Percentiles rank a stretch among this genome's conserved stretches.
Conservation (phyloP, 2,888 invertebrate genomes). For the Drosophila diplacantha region DNA sequence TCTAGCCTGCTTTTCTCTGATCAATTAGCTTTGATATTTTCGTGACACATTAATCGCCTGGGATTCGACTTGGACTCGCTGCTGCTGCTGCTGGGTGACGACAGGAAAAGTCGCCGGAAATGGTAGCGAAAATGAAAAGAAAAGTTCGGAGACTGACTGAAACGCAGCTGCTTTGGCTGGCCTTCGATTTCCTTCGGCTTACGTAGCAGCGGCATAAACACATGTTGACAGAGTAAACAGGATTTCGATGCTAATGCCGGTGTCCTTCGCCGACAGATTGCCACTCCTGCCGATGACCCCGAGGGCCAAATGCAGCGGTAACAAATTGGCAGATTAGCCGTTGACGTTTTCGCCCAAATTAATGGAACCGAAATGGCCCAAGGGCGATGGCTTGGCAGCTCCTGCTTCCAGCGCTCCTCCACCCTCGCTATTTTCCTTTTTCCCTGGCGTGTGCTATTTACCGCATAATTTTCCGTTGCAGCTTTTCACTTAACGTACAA, state of each 20-base stretch:
- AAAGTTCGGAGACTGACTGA: slow-evolving; percentile 24
- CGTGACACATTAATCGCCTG: slow-evolving; percentile 68
- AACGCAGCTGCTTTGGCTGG: slow-evolving; percentile 37
- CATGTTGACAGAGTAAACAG: slow-evolving; percentile 76
- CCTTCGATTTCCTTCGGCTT: slow-evolving; percentile 64
- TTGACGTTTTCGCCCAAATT: slow-evolving; percentile 74
- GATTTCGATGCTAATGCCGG: slow-evolving; percentile 61
- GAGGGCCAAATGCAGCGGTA: slow-evolving; percentile 47
- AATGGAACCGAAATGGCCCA: slow-evolving; percentile 70
- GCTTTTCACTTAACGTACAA: slow-evolving; percentile 59
- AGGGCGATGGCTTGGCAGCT: slow-evolving; percentile 40
- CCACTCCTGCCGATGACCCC: slow-evolving; percentile 11
- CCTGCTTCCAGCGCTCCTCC: slow-evolving; percentile 13
- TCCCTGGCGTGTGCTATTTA: slow-evolving; percentile 46
- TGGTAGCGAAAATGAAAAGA: slow-evolving; percentile 35
- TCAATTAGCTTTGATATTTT: slow-evolving; percentile 71
- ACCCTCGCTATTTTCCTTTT: background rate
- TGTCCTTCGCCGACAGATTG: slow-evolving; percentile 6
- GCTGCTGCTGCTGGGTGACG: slow-evolving; percentile 30
- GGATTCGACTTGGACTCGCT: slow-evolving; percentile 25
- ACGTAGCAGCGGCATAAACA: slow-evolving; percentile 64
- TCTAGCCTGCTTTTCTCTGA: slow-evolving; percentile 44
- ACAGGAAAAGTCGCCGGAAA: slow-evolving; percentile 47
- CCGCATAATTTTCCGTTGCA: slow-evolving; percentile 60
- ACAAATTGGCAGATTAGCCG: slow-evolving; percentile 76